These are phyloP conservation scores for Microplitis manilae DNA, from an alignment of 2,888 invertebrate species.

Conservation along the genomic window DNA sequence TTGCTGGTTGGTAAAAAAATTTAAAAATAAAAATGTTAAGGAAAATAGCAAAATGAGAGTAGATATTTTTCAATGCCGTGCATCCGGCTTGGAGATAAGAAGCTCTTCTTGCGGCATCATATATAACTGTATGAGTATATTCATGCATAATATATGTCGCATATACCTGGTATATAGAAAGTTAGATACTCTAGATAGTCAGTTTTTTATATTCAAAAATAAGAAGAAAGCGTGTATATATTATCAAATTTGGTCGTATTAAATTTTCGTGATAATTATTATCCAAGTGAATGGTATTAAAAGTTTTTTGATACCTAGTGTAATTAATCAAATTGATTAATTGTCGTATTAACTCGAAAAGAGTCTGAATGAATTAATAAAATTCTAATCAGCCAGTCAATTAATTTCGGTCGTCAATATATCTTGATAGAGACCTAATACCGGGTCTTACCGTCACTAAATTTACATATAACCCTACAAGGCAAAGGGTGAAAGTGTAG, in stretches of 20 bases:
- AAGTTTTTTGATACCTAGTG: no score
- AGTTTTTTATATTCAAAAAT: neutral
- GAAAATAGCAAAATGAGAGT: neutral
- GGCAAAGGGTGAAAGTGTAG: neutral
- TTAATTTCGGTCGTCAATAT: neutral
- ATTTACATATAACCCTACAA: neutral
- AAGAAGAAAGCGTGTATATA: neutral
- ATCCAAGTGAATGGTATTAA: no score
- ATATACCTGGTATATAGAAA: neutral
- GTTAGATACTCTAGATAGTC: neutral
- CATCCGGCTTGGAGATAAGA: constrained; percentile 3
- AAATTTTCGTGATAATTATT: no score
- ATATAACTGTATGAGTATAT: constrained; percentile 17
- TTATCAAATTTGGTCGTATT: no score
- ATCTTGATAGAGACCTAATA: constrained; percentile 1
- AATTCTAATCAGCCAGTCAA: neutral
- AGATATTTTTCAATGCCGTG: constrained; percentile 14
- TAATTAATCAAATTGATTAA: no score
- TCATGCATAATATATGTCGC: constrained; percentile 19
- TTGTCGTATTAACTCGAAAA: neutral
- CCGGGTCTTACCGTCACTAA: constrained; percentile 1
- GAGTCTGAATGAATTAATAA: neutral
- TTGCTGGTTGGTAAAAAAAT: neutral
- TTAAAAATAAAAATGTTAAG: neutral
- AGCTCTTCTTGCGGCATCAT: constrained; percentile 25